Percentiles rank a stretch among this genome's conserved stretches.
phyloP scores from a whole-genome alignment of 1,140 invertebrate genomes.

The Drosophila kikkawai region DNA sequence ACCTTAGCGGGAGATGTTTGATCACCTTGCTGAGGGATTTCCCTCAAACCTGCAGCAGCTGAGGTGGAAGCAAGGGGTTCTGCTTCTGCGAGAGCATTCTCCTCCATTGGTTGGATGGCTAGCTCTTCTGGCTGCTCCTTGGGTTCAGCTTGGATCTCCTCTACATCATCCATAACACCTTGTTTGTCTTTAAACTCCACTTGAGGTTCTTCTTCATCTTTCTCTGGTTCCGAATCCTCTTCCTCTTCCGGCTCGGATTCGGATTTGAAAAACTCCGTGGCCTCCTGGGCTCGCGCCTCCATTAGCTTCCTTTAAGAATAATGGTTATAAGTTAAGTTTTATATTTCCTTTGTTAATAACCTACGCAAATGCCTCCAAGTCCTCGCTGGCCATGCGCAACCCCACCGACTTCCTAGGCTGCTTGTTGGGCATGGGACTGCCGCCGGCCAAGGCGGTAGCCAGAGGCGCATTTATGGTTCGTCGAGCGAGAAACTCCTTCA shows the following conservation, averaged over 20 bases:
- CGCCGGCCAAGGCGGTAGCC: constrained; percentile 78
- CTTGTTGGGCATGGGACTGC: constrained; percentile 58
- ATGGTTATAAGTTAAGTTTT: neutral
- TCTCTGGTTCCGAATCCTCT: neutral
- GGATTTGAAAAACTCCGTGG: constrained; percentile 86
- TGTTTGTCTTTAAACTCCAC: constrained; percentile 40
- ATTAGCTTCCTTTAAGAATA: constrained; percentile 84
- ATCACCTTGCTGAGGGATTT: neutral
- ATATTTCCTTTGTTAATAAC: constrained; percentile 16
- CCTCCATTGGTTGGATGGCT: neutral
- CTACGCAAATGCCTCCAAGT: constrained; percentile 86
- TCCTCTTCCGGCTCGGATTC: constrained; percentile 85
- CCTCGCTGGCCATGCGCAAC: constrained; percentile 85
- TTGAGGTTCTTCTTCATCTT: constrained; percentile 11
- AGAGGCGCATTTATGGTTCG: constrained; percentile 73
- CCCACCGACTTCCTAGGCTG: constrained; percentile 60
- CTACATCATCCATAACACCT: constrained; percentile 15
- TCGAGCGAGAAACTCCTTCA: constrained; percentile 89
- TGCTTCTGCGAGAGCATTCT: neutral
- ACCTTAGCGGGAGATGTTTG: constrained; percentile 32
- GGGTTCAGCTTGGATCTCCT: neutral
- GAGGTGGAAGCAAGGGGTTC: constrained; percentile 32
- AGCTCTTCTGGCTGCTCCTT: neutral
- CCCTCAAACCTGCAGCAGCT: constrained; percentile 2
- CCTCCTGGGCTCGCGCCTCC: constrained; percentile 86